These are phyloP conservation scores for Pseudonaja textilis DNA, from an alignment of 2,113 vertebrate species.

Conservation along the genomic window DNA sequence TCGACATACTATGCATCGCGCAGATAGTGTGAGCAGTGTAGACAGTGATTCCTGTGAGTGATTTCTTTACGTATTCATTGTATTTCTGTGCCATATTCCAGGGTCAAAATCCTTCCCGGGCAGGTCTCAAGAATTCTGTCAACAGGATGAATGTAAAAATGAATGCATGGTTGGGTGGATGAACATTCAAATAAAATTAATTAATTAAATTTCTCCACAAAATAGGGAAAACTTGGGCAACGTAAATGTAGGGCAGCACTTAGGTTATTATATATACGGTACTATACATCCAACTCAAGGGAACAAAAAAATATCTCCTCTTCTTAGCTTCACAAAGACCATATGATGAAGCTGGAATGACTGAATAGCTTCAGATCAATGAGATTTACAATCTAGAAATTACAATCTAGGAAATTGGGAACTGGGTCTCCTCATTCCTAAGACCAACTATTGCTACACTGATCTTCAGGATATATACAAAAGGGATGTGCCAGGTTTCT, in stretches of 20 bases:
- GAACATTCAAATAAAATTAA: background rate
- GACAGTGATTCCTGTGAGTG: slow-evolving; percentile 87
- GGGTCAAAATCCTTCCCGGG: background rate
- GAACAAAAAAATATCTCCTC: background rate
- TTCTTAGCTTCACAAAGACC: background rate
- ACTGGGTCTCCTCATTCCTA: background rate
- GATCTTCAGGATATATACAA: background rate
- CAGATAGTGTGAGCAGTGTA: slow-evolving; percentile 85
- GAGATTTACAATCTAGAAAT: background rate
- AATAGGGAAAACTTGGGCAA: background rate
- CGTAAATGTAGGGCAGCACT: background rate
- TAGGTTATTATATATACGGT: background rate
- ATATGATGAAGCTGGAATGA: background rate
- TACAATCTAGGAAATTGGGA: background rate
- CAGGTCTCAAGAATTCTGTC: background rate
- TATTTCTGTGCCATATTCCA: background rate
- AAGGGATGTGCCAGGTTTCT: background rate
- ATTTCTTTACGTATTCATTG: slow-evolving; percentile 48
- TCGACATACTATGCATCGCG: slow-evolving; percentile 72
- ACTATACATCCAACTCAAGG: background rate
- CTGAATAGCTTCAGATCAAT: background rate
- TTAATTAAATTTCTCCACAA: background rate
- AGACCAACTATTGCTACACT: background rate
- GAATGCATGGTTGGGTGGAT: background rate
- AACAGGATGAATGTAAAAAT: background rate